These are phyloP conservation scores for Leucophenga varia DNA, from an alignment of 1,140 invertebrate species.

Conservation along the genomic window DNA sequence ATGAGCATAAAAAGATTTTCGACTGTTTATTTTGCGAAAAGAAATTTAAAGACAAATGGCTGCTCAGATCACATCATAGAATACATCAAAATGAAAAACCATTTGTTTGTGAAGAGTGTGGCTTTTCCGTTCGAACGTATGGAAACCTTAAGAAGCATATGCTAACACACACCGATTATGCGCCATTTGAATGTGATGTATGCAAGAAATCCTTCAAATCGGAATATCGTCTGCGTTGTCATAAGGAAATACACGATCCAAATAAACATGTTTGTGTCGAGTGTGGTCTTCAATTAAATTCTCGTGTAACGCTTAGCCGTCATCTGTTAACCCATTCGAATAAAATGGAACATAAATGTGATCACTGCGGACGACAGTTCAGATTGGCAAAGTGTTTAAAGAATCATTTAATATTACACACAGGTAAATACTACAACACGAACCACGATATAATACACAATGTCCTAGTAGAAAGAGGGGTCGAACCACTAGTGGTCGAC, in stretches of 20 bases:
- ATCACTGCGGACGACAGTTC: slow-evolving; percentile 46
- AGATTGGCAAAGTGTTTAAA: slow-evolving; percentile 55
- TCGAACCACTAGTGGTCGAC: too few relatives aligned
- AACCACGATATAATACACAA: too few relatives aligned
- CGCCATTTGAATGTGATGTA: slow-evolving; percentile 57
- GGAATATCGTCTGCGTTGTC: slow-evolving; percentile 34
- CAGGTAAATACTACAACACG: too few relatives aligned
- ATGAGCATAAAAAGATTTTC: slow-evolving; percentile 27
- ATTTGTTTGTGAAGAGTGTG: slow-evolving; percentile 58
- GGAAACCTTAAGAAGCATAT: slow-evolving; percentile 57
- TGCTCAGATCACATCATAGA: slow-evolving; percentile 50
- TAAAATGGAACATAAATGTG: slow-evolving; percentile 57
- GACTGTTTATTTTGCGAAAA: slow-evolving; percentile 39
- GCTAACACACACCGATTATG: slow-evolving; percentile 57
- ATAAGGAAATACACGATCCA: slow-evolving; percentile 57
- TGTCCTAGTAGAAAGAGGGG: too few relatives aligned
- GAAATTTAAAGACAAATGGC: slow-evolving; percentile 40
- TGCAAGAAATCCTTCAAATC: slow-evolving; percentile 57
- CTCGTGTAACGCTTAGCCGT: slow-evolving; percentile 57
- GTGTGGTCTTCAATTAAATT: slow-evolving; percentile 58
- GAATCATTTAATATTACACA: slow-evolving; percentile 57
- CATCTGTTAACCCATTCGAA: slow-evolving; percentile 59
- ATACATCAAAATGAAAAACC: slow-evolving; percentile 57
- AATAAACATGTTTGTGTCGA: slow-evolving; percentile 58
- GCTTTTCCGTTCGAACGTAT: slow-evolving; percentile 56